Evolutionary conservation across 2,113 vertebrate genomes (phyloP).

Genomic region (Bos indicus): DNA sequence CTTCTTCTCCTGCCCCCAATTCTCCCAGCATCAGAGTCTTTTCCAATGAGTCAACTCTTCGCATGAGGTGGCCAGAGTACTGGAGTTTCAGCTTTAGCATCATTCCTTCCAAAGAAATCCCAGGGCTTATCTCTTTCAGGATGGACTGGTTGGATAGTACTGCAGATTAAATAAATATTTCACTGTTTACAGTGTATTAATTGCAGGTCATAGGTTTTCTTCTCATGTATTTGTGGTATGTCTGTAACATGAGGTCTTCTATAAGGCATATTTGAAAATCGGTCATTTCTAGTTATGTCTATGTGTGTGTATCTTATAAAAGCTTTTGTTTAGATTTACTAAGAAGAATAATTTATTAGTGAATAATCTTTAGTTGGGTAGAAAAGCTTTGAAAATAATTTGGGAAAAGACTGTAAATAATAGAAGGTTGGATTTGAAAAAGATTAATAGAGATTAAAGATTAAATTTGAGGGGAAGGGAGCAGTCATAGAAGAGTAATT

Average conservation of each 20-base stretch:
- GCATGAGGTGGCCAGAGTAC: too few species aligned
- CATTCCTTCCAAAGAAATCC: too few species aligned
- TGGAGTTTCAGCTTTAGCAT: too few species aligned
- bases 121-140: too few species aligned
- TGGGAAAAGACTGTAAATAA: background rate
- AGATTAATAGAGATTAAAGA: background rate
- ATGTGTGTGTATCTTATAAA: background rate
- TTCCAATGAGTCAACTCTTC: too few species aligned
- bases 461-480: background rate
- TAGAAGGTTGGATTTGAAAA: background rate
- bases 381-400: constrained; percentile 25
- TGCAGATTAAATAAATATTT: constrained; percentile 28
- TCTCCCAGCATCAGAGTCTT: too few species aligned
- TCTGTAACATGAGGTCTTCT: background rate
- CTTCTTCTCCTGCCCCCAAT: too few species aligned
- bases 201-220: background rate
- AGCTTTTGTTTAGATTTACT: background rate
- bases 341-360: background rate
- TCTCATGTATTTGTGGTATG: background rate
- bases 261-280: background rate
- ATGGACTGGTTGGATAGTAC: background rate
- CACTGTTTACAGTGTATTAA: background rate
- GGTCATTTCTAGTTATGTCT: background rate
- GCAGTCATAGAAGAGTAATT: background rate
- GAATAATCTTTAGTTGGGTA: background rate